Percentiles rank a stretch among this genome's conserved stretches.
These are phyloP conservation scores for Thymallus thymallus DNA, from an alignment of 2,113 vertebrate genomes.

Conservation along the genomic window DNA sequence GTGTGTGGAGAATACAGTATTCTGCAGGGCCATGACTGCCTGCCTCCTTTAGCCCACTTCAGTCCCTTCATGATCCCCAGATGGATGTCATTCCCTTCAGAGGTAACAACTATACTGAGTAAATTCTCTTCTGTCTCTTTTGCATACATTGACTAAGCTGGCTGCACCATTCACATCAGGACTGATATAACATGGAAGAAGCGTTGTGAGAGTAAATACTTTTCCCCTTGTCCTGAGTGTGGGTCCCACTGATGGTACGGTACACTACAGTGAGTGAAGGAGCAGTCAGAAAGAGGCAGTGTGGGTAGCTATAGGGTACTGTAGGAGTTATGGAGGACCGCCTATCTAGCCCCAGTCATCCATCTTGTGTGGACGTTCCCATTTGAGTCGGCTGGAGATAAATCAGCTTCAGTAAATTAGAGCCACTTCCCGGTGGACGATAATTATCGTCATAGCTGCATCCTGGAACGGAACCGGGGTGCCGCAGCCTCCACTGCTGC, in stretches of 20 bases:
- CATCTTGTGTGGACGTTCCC: constrained; percentile 66
- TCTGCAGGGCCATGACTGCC: no score
- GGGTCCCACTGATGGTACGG: background rate
- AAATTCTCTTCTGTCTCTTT: no score
- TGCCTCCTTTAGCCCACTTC: no score
- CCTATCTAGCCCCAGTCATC: constrained; percentile 39
- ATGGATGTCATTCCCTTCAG: constrained; percentile 41
- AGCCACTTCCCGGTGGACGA: constrained; percentile 57
- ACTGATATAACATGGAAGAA: no score
- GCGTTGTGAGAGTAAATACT: constrained; percentile 14
- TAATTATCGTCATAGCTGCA: constrained; percentile 68
- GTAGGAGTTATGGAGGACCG: background rate
- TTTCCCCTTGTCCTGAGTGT: constrained; percentile 30
- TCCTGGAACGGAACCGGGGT: constrained; percentile 29
- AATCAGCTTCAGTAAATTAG: constrained; percentile 80
- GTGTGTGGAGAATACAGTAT: background rate
- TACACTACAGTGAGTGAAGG: background rate
- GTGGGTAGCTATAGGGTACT: background rate
- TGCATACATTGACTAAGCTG: no score
- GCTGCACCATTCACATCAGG: no score
- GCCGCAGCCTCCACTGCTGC: constrained; percentile 19
- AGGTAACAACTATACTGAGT: background rate
- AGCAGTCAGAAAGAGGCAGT: constrained; percentile 30
- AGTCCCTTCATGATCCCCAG: no score
- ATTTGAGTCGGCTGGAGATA: constrained; percentile 71